Evolutionary conservation across 2,113 vertebrate species (phyloP), one percentile per base, ranked within the genome.

Genomic region (Neomonachus schauinslandi): DNA sequence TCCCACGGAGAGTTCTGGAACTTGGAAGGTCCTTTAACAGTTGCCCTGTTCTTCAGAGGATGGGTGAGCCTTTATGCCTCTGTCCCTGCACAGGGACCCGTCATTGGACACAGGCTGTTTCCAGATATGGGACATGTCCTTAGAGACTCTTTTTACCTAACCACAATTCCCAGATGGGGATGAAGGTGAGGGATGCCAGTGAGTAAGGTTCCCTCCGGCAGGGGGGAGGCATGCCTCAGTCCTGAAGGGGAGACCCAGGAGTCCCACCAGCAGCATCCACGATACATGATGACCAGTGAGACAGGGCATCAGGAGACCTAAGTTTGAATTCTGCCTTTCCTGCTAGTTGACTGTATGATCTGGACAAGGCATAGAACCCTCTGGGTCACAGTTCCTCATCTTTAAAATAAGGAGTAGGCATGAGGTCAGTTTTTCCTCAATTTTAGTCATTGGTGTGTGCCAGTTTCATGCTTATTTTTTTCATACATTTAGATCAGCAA

Each of bases 211-310:
- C 14, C 28, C n/a, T 77, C 42, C 1, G 1, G 69, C 15, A 16
- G 26, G 8, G 15, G 7, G 18, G 2, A 3, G 14, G 46, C 14
- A 4, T n/a, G 39, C 5, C 22, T 80, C 15, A 36, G 18, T 83
- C 36, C 61, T 49, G 24, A 79, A 42, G 11, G 24, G 63, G 61
- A 85, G 82, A 72, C 1, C 2, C 31, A 55, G 15, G 69, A 81
- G 21, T 16, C 4, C 57, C 5, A 39, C 2, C 3, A 21, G 21
- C 1, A 59, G 5, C 9, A 5, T 63, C 24, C 1, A 6, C 1
- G 19, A 5, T 39, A 3, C 22, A 7, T 49, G 26, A 19, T 65
- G 11, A 19, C 8, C 33, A 4, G 3, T 86, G 65, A 87, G 2
- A 74, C 4, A 33, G 67, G 21, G 26, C 59, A 36, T 46, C 10